Conservation (phyloP, 2,113 vertebrate genomes). For the Thamnophis sirtalis region DNA sequence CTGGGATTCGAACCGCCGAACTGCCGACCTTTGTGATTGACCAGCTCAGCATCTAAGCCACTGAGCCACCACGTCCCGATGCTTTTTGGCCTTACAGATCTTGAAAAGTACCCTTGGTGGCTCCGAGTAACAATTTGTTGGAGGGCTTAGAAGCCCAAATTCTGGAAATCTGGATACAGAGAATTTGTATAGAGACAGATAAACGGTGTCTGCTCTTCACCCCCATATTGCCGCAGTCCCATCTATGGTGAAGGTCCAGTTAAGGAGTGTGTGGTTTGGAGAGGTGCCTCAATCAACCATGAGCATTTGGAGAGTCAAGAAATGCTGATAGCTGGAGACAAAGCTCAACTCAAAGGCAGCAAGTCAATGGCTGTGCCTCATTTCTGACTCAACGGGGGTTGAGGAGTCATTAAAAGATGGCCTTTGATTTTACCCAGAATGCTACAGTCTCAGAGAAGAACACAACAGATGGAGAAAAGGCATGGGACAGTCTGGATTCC, state of each 20-base stretch:
- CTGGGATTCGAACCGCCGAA: too few relatives aligned
- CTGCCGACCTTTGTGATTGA: too few relatives aligned
- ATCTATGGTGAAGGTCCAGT: background rate
- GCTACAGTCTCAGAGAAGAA: background rate
- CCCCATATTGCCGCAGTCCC: background rate
- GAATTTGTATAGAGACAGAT: background rate
- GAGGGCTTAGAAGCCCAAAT: background rate
- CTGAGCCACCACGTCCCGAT: background rate
- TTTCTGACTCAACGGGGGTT: background rate
- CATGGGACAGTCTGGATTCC: background rate
- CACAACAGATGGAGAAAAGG: background rate
- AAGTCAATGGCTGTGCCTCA: background rate
- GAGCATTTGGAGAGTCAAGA: background rate
- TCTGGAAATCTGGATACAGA: background rate
- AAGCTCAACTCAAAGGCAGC: background rate
- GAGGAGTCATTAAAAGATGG: too few relatives aligned
- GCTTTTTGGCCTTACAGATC: background rate
- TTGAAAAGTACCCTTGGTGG: background rate
- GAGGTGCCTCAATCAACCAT: background rate
- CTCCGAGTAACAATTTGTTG: background rate
- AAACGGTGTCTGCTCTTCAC: background rate
- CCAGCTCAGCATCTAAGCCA: too few relatives aligned
- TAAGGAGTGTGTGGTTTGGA: background rate
- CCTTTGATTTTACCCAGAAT: background rate
- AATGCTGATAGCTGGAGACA: background rate